These are phyloP conservation scores for Catocala nupta DNA, from an alignment of 2,888 invertebrate species.

Conservation along the genomic window DNA sequence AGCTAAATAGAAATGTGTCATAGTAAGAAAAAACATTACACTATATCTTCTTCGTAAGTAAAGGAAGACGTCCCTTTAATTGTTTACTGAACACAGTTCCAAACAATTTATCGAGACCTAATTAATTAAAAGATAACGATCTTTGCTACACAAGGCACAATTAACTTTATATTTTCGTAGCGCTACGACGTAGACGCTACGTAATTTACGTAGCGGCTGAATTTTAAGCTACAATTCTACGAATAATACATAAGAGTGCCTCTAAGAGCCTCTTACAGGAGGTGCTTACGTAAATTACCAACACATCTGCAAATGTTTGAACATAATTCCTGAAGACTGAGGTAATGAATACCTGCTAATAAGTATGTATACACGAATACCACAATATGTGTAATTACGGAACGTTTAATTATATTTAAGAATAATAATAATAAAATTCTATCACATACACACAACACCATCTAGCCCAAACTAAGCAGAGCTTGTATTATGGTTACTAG, in stretches of 20 bases:
- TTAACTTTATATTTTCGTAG: not conserved
- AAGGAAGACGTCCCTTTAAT: too few relatives aligned
- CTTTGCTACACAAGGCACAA: not conserved
- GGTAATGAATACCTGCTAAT: not conserved
- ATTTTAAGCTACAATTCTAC: constrained; percentile 11
- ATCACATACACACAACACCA: too few relatives aligned
- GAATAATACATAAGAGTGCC: constrained; percentile 18
- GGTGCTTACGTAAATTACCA: constrained; percentile 7
- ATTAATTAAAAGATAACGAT: too few relatives aligned
- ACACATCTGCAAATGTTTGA: not conserved
- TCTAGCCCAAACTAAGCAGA: too few relatives aligned
- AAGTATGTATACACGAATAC: not conserved
- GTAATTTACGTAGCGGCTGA: constrained; percentile 32
- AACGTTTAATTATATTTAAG: too few relatives aligned
- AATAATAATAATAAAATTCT: too few relatives aligned
- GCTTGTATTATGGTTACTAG: too few relatives aligned
- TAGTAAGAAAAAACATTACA: too few relatives aligned
- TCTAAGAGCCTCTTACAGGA: constrained; percentile 6
- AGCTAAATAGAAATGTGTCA: too few relatives aligned
- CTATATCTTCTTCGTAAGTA: too few relatives aligned
- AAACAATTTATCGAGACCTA: too few relatives aligned
- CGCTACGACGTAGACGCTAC: constrained; percentile 45
- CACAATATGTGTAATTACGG: not conserved
- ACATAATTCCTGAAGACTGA: not conserved
- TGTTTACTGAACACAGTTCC: too few relatives aligned